Conservation (phyloP, 2,888 invertebrate genomes). For the Saturnia pavonia region DNA sequence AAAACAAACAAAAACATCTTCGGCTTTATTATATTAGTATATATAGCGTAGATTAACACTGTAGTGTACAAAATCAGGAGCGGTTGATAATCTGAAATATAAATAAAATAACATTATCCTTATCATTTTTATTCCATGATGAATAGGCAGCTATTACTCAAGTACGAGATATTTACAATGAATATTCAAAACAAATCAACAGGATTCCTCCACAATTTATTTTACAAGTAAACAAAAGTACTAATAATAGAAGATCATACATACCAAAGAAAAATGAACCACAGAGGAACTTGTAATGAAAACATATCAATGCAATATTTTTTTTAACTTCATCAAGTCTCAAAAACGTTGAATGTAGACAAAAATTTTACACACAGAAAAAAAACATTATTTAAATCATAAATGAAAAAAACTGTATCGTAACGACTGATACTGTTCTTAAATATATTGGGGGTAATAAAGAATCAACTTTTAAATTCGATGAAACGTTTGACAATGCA, state of each 20-base stretch:
- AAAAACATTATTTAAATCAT: not conserved
- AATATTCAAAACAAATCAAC: slow-evolving; percentile 11
- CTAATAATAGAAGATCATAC: not conserved
- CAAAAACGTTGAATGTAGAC: not conserved
- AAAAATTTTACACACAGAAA: not conserved
- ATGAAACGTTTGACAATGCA: not conserved
- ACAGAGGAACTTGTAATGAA: slow-evolving; percentile 8
- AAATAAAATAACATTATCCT: slow-evolving; percentile 17
- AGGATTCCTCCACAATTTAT: not conserved
- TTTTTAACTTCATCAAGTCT: not conserved
- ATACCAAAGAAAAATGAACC: slow-evolving; percentile 11
- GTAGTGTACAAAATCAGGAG: no score
- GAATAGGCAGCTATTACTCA: not conserved
- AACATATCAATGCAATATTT: not conserved
- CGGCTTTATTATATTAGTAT: no score
- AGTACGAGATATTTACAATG: slow-evolving; percentile 20
- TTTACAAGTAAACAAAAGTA: not conserved
- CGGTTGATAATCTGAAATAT: not conserved
- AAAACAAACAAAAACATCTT: no score
- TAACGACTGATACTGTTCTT: not conserved
- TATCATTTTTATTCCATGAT: slow-evolving; percentile 12
- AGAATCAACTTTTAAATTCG: not conserved
- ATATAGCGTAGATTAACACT: no score
- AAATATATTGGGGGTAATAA: not conserved
- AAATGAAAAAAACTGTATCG: not conserved